phyloP scores from a whole-genome alignment of 2,888 invertebrate genomes.

The Eupithecia vulgata region DNA sequence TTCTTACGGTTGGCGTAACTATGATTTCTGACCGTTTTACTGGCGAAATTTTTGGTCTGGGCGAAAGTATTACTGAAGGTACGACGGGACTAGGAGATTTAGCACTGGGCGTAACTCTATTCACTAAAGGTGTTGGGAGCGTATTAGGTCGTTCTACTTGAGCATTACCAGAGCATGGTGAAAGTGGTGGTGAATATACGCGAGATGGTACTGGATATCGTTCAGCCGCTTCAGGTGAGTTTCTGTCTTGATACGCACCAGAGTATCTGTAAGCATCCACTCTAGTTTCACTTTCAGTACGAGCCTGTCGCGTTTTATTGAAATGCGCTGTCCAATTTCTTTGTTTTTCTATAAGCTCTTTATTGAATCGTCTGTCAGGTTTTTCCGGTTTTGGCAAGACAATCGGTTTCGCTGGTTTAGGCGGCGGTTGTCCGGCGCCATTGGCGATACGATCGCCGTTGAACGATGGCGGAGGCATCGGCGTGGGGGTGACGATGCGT shows the following conservation, averaged over 20 bases:
- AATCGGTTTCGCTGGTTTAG: conserved; percentile 81
- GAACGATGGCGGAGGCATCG: conserved; percentile 71
- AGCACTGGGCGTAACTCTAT: conserved; percentile 65
- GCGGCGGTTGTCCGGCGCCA: conserved; percentile 75
- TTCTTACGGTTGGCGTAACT: conserved; percentile 58
- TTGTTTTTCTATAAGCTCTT: conserved; percentile 94
- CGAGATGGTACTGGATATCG: conserved; percentile 74
- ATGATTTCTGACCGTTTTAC: conserved; percentile 60
- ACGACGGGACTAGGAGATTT: conserved; percentile 79
- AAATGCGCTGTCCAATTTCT: conserved; percentile 97
- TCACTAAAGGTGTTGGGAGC: conserved; percentile 71
- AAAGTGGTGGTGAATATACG: conserved; percentile 81
- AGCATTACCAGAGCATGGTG: conserved; percentile 85
- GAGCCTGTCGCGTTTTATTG: conserved; percentile 87
- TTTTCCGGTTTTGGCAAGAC: conserved; percentile 90
- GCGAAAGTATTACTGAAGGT: conserved; percentile 64
- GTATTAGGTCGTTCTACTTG: conserved; percentile 73
- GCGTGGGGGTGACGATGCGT: conserved; percentile 81
- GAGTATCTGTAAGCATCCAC: conserved; percentile 67
- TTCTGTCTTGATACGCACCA: conserved; percentile 68
- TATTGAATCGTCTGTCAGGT: conserved; percentile 92
- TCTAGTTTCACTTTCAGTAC: conserved; percentile 68
- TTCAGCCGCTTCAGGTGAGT: conserved; percentile 70
- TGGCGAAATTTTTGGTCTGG: conserved; percentile 64
- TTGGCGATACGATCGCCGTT: conserved; percentile 76